Base-by-base conservation (phyloP, 2,888 invertebrate species). In the Odontothrips loti region DNA sequence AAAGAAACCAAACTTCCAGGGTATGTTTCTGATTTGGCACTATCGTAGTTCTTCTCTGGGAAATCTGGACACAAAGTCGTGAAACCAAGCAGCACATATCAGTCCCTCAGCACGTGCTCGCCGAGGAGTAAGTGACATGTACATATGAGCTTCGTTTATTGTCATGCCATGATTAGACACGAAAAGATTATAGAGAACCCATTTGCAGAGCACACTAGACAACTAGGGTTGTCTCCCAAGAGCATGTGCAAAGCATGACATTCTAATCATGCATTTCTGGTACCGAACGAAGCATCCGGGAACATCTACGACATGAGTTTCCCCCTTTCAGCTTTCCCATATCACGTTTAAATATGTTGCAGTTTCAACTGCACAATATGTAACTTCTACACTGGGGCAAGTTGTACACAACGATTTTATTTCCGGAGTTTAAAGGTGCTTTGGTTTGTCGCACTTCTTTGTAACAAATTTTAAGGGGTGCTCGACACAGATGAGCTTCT, bases 101-200 rank as follows among this genome's bases (percentile, higher is more conserved):
- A 27, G 23, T 12, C 68, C 68, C 68, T 75, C 68, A n/a, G 68
- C 68, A 75, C 68, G 68, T 75, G 68, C 68, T 75, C 27, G 68
- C 68, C 23, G 68, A 75, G 68, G 68, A 27, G 6, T 58, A 58
- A 75, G 23, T 75, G 23, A 27, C 4, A 27, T 75, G 68, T 75
- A 75, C 68, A 75, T 75, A 75, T 27, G n/a, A 27, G 68, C 68
- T 75, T 75, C 27, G 27, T 75, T 75, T 75, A n/a, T 27, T 75
- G 68, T 75, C 27, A 58, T 58, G 34, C 34, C n/a, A 58, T 20
- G 58, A 12, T 75, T 75, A 75, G 68, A 75, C 1, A 75, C 1
- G 0, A 20, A 58, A 58, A 58, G 51, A n/a, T 51, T 51, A 51
- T 58, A 58, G 58, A 17, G 58, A n/a, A 15, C 17, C n/a, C 6